phyloP scores from a whole-genome alignment of 1,140 invertebrate species.

The Euwallacea similis region DNA sequence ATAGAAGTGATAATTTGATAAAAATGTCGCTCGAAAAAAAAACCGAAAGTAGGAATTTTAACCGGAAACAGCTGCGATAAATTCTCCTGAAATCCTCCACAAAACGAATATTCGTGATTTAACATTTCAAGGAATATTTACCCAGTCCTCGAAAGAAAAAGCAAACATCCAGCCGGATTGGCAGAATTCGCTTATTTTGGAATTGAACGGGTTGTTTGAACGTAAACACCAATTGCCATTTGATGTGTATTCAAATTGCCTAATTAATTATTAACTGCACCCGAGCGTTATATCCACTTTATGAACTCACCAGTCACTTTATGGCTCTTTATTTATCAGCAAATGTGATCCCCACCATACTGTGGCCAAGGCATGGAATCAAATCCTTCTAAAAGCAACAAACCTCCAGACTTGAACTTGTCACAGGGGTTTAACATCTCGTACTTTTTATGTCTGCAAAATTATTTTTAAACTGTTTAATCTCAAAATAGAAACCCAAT shows the following conservation, averaged over 20 bases:
- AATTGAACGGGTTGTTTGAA: conserved; percentile 22
- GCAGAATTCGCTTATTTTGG: conserved; percentile 23
- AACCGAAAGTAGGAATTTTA: background rate
- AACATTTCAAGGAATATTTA: conserved; percentile 19
- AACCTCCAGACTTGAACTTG: background rate
- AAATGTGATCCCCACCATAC: background rate
- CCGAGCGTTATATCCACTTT: too few relatives aligned
- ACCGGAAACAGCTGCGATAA: background rate
- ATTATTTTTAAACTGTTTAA: conserved; percentile 15
- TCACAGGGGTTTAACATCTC: background rate
- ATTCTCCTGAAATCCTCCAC: background rate
- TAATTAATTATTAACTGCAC: conserved; percentile 1
- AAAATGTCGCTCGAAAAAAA: too few relatives aligned
- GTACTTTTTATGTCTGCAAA: conserved; percentile 16
- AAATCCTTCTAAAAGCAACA: too few relatives aligned
- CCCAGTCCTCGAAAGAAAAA: conserved; percentile 1
- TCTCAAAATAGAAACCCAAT: conserved; percentile 3
- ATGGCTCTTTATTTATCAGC: too few relatives aligned
- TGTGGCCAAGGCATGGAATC: background rate
- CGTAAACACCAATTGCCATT: conserved; percentile 13
- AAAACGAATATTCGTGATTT: conserved; percentile 19
- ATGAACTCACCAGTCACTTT: too few relatives aligned
- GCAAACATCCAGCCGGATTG: conserved; percentile 15
- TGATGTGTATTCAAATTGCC: conserved; percentile 8
- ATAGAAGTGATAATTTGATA: too few relatives aligned